These are phyloP conservation scores for Chaetops frenatus DNA, from an alignment of 2,113 vertebrate species.

Conservation along the genomic window DNA sequence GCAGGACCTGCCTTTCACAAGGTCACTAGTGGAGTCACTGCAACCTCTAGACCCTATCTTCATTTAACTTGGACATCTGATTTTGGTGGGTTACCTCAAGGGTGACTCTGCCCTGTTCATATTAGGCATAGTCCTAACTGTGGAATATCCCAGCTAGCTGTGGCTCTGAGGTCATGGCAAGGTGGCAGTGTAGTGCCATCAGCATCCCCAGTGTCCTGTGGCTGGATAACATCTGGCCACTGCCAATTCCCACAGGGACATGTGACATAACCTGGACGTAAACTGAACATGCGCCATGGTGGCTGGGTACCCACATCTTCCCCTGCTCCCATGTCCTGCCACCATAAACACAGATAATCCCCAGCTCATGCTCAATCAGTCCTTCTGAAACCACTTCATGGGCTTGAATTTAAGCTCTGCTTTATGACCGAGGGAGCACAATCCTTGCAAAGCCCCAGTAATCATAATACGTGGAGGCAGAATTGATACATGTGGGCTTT, in stretches of 20 bases:
- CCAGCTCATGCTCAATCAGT: constrained; percentile 23
- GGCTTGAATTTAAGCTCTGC: constrained; percentile 39
- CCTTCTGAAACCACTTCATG: constrained; percentile 4
- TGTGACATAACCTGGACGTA: background rate
- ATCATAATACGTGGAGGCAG: constrained; percentile 57
- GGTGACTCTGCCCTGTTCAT: background rate
- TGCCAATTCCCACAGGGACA: background rate
- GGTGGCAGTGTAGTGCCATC: background rate
- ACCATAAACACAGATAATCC: constrained; percentile 11
- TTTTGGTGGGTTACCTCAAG: background rate
- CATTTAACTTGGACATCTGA: background rate
- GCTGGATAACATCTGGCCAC: background rate
- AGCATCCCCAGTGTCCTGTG: background rate
- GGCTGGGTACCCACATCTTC: background rate
- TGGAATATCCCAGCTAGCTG: background rate
- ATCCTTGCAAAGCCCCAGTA: constrained; percentile 57
- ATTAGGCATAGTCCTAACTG: background rate
- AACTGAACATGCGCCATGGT: background rate
- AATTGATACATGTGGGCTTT: constrained; percentile 71
- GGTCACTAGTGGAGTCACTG: background rate
- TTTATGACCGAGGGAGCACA: constrained; percentile 49
- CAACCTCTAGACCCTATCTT: background rate
- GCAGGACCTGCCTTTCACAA: background rate
- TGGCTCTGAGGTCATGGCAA: background rate
- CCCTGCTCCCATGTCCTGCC: background rate